Evolutionary conservation across 2,797 vertebrate species (phyloP).

Genomic region (Mormyrops attenuatus): DNA sequence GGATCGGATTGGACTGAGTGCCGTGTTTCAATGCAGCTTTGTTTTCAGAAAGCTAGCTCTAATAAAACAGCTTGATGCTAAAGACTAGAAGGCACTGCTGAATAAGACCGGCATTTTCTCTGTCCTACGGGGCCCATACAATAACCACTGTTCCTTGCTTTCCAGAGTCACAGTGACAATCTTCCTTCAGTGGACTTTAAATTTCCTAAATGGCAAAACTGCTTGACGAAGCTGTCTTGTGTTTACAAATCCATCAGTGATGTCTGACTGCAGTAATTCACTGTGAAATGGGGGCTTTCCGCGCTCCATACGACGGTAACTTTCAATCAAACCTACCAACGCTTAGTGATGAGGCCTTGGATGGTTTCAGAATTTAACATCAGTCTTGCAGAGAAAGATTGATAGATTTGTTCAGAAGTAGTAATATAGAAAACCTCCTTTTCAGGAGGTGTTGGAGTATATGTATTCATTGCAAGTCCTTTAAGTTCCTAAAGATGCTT

Average conservation of each 20-base stretch:
- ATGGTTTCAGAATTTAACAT: not conserved
- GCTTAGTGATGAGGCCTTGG: not conserved
- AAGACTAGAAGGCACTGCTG: not conserved
- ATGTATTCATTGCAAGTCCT: not conserved
- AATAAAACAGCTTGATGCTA: not conserved
- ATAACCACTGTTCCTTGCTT: not conserved
- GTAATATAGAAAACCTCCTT: not conserved
- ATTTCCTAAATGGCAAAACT: not conserved
- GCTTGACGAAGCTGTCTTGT: not conserved
- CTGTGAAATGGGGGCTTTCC: not conserved
- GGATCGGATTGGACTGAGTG: not conserved
- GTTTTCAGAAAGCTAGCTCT: not conserved
- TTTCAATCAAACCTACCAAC: not conserved
- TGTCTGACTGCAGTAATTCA: not conserved
- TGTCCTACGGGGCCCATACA: not conserved
- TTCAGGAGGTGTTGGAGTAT: not conserved
- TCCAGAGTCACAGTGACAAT: not conserved
- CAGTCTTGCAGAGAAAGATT: not conserved
- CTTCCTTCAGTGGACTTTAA: not conserved
- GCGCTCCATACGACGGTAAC: not conserved
- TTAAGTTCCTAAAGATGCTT: not conserved
- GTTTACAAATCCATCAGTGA: not conserved
- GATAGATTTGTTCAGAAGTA: not conserved
- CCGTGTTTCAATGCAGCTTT: not conserved
- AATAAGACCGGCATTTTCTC: not conserved